A percentile compares a stretch with the other conserved stretches of the same genome.
Conservation (phyloP, 2,113 vertebrate species). For the Potamarius usumacintae region DNA sequence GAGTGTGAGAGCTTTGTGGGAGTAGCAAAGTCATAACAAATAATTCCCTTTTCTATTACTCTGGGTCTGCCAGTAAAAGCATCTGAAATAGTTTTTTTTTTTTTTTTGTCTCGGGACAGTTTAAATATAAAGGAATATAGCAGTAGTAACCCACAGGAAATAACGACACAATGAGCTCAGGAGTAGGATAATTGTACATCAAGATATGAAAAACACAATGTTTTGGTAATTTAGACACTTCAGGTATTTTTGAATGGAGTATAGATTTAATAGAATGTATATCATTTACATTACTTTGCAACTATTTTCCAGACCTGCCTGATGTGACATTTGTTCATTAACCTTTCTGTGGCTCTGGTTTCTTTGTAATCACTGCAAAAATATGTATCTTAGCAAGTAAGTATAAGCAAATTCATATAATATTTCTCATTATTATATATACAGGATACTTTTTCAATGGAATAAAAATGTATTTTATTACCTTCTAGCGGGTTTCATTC, state of each 20-base stretch:
- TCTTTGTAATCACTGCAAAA: slow-evolving; percentile 1
- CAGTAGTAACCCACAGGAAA: slow-evolving; percentile 62
- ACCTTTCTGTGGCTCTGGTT: background rate
- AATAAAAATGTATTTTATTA: too few species aligned
- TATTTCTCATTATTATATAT: too few species aligned
- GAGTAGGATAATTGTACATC: slow-evolving; percentile 17
- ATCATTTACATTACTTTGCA: background rate
- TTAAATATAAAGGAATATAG: slow-evolving; percentile 68
- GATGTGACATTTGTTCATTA: background rate
- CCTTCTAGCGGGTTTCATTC: too few species aligned
- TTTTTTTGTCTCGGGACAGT: slow-evolving; percentile 67
- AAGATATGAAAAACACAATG: background rate
- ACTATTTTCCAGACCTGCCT: background rate
- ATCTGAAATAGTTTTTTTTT: slow-evolving; percentile 72
- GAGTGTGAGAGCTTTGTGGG: slow-evolving; percentile 70
- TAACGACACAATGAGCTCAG: slow-evolving; percentile 53
- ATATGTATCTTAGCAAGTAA: background rate
- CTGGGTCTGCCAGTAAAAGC: slow-evolving; percentile 66
- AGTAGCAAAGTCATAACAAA: slow-evolving; percentile 74
- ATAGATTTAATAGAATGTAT: background rate
- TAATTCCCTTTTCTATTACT: slow-evolving; percentile 72
- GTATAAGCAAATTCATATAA: background rate
- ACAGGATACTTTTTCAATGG: too few species aligned
- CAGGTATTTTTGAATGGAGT: background rate
- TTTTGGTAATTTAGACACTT: background rate